Conservation (phyloP, 2,888 invertebrate species). For the Liposcelis brunnea region DNA sequence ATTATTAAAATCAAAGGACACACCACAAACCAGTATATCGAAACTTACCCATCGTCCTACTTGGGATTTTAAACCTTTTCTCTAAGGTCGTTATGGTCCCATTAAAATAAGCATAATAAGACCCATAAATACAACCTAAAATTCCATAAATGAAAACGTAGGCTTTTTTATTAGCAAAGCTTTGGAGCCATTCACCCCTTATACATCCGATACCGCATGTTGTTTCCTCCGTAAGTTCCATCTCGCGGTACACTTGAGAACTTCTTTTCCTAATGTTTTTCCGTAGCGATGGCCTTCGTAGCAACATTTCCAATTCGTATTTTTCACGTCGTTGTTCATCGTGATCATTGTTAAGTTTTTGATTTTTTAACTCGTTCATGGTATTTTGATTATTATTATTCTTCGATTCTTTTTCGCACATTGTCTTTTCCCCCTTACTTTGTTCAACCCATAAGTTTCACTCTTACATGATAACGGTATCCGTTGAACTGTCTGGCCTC, state of each 20-base stretch:
- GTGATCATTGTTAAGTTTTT: too few relatives aligned
- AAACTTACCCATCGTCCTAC: slow-evolving; percentile 43
- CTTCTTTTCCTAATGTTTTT: background rate
- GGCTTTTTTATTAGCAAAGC: slow-evolving; percentile 37
- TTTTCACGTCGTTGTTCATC: background rate
- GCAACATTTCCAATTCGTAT: slow-evolving; percentile 6
- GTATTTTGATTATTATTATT: too few relatives aligned
- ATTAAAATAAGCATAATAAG: slow-evolving; percentile 44
- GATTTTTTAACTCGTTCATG: too few relatives aligned
- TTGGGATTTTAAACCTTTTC: slow-evolving; percentile 48
- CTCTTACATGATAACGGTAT: too few relatives aligned
- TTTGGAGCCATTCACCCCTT: slow-evolving; percentile 38
- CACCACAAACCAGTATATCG: too few relatives aligned
- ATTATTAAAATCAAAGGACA: background rate
- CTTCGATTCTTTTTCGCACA: too few relatives aligned
- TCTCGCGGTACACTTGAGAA: slow-evolving; percentile 25
- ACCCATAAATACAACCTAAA: slow-evolving; percentile 43
- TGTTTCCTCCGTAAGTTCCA: slow-evolving; percentile 40
- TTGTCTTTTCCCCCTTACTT: too few relatives aligned
- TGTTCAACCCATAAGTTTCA: too few relatives aligned
- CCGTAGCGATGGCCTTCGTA: slow-evolving; percentile 4
- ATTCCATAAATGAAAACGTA: slow-evolving; percentile 43
- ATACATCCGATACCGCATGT: slow-evolving; percentile 45
- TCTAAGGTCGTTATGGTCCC: slow-evolving; percentile 48
- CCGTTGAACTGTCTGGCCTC: too few relatives aligned